Evolutionary conservation across 2,888 invertebrate species (phyloP), one percentile per base, ranked within the genome.

Genomic region (Andrena camellia): DNA sequence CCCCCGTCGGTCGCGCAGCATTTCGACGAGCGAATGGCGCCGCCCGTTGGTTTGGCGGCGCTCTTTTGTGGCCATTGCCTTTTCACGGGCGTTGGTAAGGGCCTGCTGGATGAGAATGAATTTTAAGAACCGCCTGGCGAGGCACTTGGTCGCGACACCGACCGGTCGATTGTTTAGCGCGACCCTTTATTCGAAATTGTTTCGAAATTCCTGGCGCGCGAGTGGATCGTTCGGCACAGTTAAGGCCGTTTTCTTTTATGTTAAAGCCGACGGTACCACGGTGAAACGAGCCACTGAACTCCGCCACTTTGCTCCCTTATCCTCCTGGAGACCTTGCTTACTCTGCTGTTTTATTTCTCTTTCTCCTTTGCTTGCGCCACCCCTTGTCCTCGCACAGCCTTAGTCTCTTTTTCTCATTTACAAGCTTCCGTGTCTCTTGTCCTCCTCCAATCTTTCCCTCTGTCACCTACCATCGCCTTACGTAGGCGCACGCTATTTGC

Each of bases 171-270:
- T 68, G 78, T 78, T 78, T 57, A 48, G 23, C 23, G 52, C 52
- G 60, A 42, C 20, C 35, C 62, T 42, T 71, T 29, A 5, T 42
- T 63, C 68, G 73, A 62, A 48, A 69, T 84, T 71, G 75, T 67
- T 67, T 74, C 62, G 60, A 77, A 77, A 85, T 82, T 85, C 67
- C 23, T 10, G 72, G 7, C 35, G 31, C 8, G 63, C 8, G 66
- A 26, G 64, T 63, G 64, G 78, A 72, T 82, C 85, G 79, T 85
- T 87, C 72, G 75, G 70, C 69, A 33, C 71, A 82, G 78, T 87
- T 87, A 83, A 73, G 74, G 69, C 80, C 77, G 73, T 85, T 86
- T 83, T 85, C 83, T 83, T 86, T 86, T 87, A 86, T 86, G 83
- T 78, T 80, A 73, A 87, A 87, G 70, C 73, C 79, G 63, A 66